These are phyloP conservation scores for Gymnothorax reevesii DNA, from an alignment of 2,797 vertebrate species.

Conservation along the genomic window DNA sequence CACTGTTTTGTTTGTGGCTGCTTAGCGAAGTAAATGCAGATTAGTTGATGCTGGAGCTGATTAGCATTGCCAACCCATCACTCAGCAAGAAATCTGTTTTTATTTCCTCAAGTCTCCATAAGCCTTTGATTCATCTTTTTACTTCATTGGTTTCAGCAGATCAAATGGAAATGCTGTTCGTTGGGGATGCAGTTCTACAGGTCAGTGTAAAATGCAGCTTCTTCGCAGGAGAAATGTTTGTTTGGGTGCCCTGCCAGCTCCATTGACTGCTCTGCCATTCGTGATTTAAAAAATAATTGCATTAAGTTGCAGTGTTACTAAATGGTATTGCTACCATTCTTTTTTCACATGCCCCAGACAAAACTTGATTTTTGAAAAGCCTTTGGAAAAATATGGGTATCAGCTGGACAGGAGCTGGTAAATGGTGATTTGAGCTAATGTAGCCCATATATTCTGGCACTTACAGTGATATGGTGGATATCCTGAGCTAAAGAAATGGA, in stretches of 20 bases:
- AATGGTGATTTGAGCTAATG: not conserved
- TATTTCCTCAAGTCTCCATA: slow-evolving; percentile 69
- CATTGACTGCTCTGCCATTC: slow-evolving; percentile 1
- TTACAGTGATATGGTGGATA: no score
- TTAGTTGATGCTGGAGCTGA: slow-evolving; percentile 56
- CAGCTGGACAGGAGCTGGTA: not conserved
- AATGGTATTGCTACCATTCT: not conserved
- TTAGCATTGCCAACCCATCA: slow-evolving; percentile 63
- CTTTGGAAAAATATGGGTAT: not conserved
- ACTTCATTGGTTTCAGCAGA: slow-evolving; percentile 73
- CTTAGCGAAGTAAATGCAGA: slow-evolving; percentile 53
- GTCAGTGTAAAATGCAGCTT: slow-evolving; percentile 69
- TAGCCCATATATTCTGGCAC: not conserved
- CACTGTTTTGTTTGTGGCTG: slow-evolving; percentile 48
- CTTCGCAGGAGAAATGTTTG: not conserved
- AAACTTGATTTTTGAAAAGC: not conserved
- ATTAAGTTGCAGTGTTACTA: slow-evolving; percentile 19
- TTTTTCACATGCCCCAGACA: not conserved
- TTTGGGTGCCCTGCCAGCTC: not conserved
- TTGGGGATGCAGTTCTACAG: slow-evolving; percentile 90
- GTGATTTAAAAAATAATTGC: slow-evolving; percentile 48
- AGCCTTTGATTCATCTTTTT: slow-evolving; percentile 63
- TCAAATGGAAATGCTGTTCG: slow-evolving; percentile 90
- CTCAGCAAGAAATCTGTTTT: slow-evolving; percentile 65
- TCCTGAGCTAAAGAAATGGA: no score